Evolutionary conservation across 2,888 invertebrate genomes (phyloP).

Genomic region (Harpalus rubripes): DNA sequence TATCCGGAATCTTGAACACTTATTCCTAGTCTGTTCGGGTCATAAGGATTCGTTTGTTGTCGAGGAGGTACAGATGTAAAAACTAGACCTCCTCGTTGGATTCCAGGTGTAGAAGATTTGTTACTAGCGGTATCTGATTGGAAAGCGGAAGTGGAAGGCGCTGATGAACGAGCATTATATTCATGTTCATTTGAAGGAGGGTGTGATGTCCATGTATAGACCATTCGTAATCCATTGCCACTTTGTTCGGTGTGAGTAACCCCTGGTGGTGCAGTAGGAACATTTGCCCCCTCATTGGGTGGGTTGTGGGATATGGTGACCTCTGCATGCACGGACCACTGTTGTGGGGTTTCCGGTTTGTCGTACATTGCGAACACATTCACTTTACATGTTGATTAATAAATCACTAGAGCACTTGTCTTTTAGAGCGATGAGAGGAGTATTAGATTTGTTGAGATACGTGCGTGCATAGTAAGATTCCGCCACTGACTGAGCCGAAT

Average conservation of each 20-base stretch:
- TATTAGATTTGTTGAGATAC: conserved; percentile 16
- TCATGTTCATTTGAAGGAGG: conserved; percentile 70
- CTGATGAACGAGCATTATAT: conserved; percentile 66
- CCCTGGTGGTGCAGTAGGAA: conserved; percentile 73
- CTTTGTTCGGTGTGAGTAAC: conserved; percentile 75
- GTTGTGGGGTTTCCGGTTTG: conserved; percentile 76
- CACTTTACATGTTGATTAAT: conserved; percentile 38
- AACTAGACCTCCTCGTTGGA: conserved; percentile 79
- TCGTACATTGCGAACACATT: conserved; percentile 52
- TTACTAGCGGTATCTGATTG: conserved; percentile 54
- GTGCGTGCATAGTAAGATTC: conserved; percentile 28
- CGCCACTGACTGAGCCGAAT: conserved; percentile 38
- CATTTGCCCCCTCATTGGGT: conserved; percentile 75
- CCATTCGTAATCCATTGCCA: conserved; percentile 79
- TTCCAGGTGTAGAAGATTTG: conserved; percentile 70
- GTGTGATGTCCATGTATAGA: conserved; percentile 78
- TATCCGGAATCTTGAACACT: conserved; percentile 78
- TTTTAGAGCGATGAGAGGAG: not conserved
- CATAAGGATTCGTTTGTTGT: conserved; percentile 59
- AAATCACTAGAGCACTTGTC: conserved; percentile 33
- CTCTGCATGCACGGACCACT: conserved; percentile 86
- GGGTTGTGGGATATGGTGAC: conserved; percentile 81
- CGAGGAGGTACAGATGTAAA: conserved; percentile 79
- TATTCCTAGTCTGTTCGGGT: conserved; percentile 65
- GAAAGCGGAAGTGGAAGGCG: conserved; percentile 55